Conservation (phyloP, 2,113 vertebrate genomes). For the Notiomystis cincta region DNA sequence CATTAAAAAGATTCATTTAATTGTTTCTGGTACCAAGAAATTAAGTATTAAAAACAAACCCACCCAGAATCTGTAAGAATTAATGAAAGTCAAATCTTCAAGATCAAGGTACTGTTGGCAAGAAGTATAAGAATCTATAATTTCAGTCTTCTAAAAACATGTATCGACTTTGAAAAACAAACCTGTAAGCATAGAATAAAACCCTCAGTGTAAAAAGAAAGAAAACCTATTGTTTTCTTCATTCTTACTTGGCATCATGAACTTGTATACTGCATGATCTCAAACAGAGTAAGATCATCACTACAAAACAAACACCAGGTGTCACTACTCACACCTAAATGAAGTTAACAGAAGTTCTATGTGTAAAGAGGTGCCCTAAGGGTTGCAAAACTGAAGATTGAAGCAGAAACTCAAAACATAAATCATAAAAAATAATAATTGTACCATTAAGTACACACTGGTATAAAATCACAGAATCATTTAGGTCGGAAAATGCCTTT, state of each 20-base stretch:
- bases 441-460: not conserved
- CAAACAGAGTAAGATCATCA: not conserved
- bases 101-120: not conserved
- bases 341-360: not conserved
- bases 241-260: not conserved
- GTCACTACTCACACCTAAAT: not conserved
- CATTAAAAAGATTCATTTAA: not conserved
- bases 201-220: not conserved
- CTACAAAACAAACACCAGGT: slow-evolving; percentile 29
- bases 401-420: not conserved
- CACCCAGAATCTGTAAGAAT: not conserved
- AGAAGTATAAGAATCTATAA: not conserved
- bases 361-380: not conserved
- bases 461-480: not conserved
- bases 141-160: not conserved
- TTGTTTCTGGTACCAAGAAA: not conserved
- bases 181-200: not conserved
- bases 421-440: not conserved
- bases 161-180: not conserved
- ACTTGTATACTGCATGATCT: not conserved
- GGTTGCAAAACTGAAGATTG: not conserved
- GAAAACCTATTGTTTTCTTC: not conserved
- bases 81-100: not conserved
- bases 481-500: not conserved
- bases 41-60: not conserved